phyloP scores from a whole-genome alignment of 2,113 vertebrate species.

The Clupea harengus region DNA sequence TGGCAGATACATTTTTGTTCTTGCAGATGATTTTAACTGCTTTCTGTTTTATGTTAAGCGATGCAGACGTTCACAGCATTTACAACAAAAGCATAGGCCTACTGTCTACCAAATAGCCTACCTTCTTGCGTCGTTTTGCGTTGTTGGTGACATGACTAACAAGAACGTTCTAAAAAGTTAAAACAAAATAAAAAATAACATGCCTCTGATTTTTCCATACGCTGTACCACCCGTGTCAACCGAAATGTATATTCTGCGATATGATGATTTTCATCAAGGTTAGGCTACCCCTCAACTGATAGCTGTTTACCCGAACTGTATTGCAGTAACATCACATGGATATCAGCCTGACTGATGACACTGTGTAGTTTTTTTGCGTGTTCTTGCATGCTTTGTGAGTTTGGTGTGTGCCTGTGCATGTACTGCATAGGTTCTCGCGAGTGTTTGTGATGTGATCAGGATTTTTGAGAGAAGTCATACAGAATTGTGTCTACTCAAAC shows the following conservation, averaged over 20 bases:
- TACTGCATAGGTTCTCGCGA: background rate
- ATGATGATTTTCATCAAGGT: background rate
- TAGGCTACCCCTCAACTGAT: background rate
- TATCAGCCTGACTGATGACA: background rate
- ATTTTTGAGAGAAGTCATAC: too few species aligned
- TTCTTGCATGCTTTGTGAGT: slow-evolving; percentile 4
- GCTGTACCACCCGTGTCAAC: background rate
- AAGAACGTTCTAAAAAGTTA: background rate
- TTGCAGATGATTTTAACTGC: background rate
- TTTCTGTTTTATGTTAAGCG: background rate
- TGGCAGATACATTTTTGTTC: background rate
- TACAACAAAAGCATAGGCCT: background rate
- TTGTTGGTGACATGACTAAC: too few species aligned
- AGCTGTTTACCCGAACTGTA: background rate
- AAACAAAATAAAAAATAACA: background rate
- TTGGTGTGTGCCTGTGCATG: background rate
- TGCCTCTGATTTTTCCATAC: background rate
- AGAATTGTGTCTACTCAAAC: too few species aligned
- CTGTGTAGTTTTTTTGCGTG: background rate
- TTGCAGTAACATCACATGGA: background rate
- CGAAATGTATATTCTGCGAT: too few species aligned
- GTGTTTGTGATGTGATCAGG: background rate
- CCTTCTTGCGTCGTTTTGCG: background rate
- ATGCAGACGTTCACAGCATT: background rate
- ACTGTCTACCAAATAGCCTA: background rate